phyloP scores from a whole-genome alignment of 2,113 vertebrate genomes.

The Equus quagga region DNA sequence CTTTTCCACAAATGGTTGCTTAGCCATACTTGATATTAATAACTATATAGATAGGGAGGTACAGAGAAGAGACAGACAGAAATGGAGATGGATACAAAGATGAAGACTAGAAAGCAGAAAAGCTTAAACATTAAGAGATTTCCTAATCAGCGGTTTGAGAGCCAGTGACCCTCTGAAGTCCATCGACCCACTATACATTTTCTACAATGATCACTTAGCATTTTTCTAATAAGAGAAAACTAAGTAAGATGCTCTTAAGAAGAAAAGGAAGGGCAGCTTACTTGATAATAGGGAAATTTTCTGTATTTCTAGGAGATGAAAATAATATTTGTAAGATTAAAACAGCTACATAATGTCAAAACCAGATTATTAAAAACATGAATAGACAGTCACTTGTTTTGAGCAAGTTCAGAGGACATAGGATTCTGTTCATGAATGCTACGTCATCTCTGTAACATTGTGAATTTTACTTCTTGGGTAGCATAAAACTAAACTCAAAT shows the following conservation, averaged over 20 bases:
- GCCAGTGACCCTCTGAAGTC: not conserved
- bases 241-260: not conserved
- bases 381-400: not conserved
- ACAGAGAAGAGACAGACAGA: not conserved
- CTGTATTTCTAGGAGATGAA: not conserved
- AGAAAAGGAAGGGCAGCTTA: not conserved
- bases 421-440: not conserved
- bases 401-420: not conserved
- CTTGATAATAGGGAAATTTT: not conserved
- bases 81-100: not conserved
- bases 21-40: not conserved
- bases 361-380: not conserved
- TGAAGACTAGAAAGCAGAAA: not conserved
- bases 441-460: not conserved
- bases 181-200: not conserved
- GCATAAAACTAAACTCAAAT: not conserved
- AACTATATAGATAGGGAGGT: not conserved
- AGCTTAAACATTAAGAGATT: not conserved
- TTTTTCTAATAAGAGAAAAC: not conserved
- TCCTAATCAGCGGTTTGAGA: not conserved
- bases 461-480: slow-evolving; percentile 30
- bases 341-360: not conserved
- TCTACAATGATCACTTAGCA: not conserved
- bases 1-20: not conserved
- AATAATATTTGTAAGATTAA: slow-evolving; percentile 13